Percentiles rank a stretch among this genome's conserved stretches.
Conservation (phyloP, 2,888 invertebrate genomes). For the Lithodes maja region DNA sequence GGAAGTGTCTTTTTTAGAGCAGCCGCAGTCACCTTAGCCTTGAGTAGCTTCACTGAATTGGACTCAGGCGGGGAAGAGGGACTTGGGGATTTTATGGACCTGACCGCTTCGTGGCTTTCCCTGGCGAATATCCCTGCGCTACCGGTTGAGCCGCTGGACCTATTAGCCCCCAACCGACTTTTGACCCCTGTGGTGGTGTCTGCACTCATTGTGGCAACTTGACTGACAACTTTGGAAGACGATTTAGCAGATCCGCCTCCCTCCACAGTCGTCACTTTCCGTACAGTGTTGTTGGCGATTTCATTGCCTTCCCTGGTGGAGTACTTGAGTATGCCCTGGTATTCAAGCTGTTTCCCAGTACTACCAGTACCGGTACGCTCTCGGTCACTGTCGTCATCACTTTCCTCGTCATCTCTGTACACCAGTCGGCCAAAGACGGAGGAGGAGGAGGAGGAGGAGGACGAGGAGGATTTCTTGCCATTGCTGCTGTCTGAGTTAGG, state of each 20-base stretch:
- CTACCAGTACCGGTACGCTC: neutral
- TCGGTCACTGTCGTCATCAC: conserved; percentile 1
- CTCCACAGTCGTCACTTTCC: conserved; percentile 34
- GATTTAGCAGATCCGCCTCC: neutral
- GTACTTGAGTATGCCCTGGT: conserved; percentile 69
- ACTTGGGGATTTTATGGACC: conserved; percentile 11
- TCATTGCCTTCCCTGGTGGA: conserved; percentile 64
- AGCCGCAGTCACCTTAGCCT: neutral
- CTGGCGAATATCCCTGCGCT: conserved; percentile 70
- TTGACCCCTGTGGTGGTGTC: conserved; percentile 62
- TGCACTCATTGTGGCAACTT: conserved; percentile 41
- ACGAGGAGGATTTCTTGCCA: conserved; percentile 2
- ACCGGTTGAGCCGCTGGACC: neutral
- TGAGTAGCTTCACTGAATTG: conserved; percentile 12
- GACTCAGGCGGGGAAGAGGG: neutral
- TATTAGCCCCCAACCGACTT: conserved; percentile 46
- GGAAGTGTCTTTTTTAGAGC: neutral
- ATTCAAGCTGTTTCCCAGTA: conserved; percentile 54
- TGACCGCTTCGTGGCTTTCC: conserved; percentile 34
- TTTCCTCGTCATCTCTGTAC: conserved; percentile 36
- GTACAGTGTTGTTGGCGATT: conserved; percentile 12
- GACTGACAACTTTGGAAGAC: neutral
- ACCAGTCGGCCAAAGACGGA: conserved; percentile 52
- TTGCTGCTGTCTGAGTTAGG: conserved; percentile 23
- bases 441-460: conserved; percentile 16